Evolutionary conservation across 2,113 vertebrate genomes (phyloP).

Genomic region (Oryzias javanicus): DNA sequence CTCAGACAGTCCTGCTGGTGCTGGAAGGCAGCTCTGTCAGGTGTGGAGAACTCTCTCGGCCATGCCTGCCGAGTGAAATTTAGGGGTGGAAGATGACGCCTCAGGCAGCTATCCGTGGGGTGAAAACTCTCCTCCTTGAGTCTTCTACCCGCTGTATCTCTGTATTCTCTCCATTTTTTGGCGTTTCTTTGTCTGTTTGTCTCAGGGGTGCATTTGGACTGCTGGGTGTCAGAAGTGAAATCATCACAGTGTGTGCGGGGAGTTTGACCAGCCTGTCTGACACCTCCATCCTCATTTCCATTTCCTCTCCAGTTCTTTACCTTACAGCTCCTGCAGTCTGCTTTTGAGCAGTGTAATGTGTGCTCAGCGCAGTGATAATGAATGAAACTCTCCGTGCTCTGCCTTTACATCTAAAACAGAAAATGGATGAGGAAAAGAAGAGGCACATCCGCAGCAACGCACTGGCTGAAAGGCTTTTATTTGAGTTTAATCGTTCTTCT

Average conservation of each 20-base stretch:
- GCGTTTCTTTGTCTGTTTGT: constrained; percentile 28
- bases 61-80: constrained; percentile 40
- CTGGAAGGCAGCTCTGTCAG: constrained; percentile 52
- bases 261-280: constrained; percentile 53
- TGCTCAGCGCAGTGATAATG: constrained; percentile 28
- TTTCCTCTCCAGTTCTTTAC: constrained; percentile 34
- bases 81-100: constrained; percentile 45
- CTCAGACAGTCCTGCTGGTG: constrained; percentile 42
- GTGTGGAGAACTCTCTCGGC: constrained; percentile 55
- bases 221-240: constrained; percentile 53
- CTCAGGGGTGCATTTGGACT: constrained; percentile 25
- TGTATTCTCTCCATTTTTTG: constrained; percentile 22
- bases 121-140: constrained; percentile 2
- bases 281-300: constrained; percentile 46
- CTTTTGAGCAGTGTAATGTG: constrained; percentile 3
- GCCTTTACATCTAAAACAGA: constrained; percentile 13
- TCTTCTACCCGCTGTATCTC: constrained; percentile 4
- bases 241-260: constrained; percentile 50
- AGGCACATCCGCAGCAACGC: background rate
- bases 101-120: constrained; percentile 43
- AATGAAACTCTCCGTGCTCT: constrained; percentile 20
- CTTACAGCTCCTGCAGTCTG: constrained; percentile 12
- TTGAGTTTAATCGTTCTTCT: constrained; percentile 16
- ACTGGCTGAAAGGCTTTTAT: constrained; percentile 18
- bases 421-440: constrained; percentile 6